Evolutionary conservation across 1,140 invertebrate species (phyloP).

Genomic region (Drosophila nigrodunni): DNA sequence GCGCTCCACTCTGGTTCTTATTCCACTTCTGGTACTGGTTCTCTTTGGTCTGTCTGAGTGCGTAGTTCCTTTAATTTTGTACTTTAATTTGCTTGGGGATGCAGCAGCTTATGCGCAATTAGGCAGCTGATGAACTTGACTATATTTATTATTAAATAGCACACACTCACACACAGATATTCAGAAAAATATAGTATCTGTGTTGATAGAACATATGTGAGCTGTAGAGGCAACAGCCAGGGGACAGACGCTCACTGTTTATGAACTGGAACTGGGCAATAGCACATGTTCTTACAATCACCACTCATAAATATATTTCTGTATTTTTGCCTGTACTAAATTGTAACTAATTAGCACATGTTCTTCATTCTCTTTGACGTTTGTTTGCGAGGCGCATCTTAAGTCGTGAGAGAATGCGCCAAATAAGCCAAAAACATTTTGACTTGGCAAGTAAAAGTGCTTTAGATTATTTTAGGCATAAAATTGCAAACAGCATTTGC

Average conservation of each 20-base stretch:
- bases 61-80: constrained; percentile 20
- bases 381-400: constrained; percentile 14
- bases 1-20: not conserved
- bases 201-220: constrained; percentile 2
- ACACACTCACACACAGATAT: not conserved
- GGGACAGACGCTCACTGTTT: constrained; percentile 32
- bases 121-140: constrained; percentile 52
- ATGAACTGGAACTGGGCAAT: constrained; percentile 27
- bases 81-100: constrained; percentile 29
- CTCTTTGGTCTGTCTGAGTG: not conserved
- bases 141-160: constrained; percentile 46
- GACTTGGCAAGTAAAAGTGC: constrained; percentile 15
- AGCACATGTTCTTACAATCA: constrained; percentile 29
- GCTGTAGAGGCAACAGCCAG: not conserved
- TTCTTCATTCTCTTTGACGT: constrained; percentile 35
- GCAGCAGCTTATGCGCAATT: constrained; percentile 53
- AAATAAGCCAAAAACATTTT: constrained; percentile 28
- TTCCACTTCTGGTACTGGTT: not conserved
- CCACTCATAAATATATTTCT: not conserved
- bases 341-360: constrained; percentile 30
- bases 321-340: not conserved
- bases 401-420: constrained; percentile 36
- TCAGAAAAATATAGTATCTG: not conserved
- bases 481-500: constrained; percentile 23
- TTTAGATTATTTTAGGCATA: not conserved